These are phyloP conservation scores for Hippocampus kuda DNA, from an alignment of 2,797 vertebrate species.

Conservation along the genomic window DNA sequence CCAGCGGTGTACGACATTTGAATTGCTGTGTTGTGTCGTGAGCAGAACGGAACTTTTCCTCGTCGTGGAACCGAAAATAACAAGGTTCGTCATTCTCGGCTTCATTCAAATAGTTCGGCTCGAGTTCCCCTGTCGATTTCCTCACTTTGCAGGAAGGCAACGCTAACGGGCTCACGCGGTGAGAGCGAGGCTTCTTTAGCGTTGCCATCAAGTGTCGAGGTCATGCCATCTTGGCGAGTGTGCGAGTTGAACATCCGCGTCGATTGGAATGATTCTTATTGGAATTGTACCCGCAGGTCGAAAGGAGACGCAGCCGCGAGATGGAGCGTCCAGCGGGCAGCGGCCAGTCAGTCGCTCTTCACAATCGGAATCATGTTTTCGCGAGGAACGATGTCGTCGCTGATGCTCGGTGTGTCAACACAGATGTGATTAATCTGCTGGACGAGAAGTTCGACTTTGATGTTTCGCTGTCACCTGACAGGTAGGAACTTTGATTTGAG, in stretches of 20 bases:
- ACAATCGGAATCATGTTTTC: background rate
- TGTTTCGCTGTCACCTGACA: slow-evolving; percentile 65
- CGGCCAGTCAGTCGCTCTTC: slow-evolving; percentile 20
- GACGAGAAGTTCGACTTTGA: slow-evolving; percentile 77
- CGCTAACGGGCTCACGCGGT: background rate
- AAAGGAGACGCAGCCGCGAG: slow-evolving; percentile 8
- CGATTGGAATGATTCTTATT: background rate
- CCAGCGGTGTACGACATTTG: slow-evolving; percentile 57
- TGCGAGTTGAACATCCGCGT: background rate
- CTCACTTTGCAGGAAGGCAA: background rate
- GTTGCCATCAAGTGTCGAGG: background rate
- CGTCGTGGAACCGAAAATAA: background rate
- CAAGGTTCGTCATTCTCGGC: slow-evolving; percentile 28
- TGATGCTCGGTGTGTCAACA: slow-evolving; percentile 5
- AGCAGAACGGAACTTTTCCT: slow-evolving; percentile 7
- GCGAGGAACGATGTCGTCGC: background rate
- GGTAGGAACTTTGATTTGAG: slow-evolving; percentile 41
- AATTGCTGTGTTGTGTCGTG: slow-evolving; percentile 40
- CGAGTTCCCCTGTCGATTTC: background rate
- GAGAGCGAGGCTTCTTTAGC: too few species aligned
- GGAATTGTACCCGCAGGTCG: slow-evolving; percentile 10
- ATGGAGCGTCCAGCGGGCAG: slow-evolving; percentile 40
- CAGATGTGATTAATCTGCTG: slow-evolving; percentile 47
- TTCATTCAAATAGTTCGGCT: too few species aligned
- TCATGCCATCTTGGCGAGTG: too few species aligned